Evolutionary conservation across 2,113 vertebrate genomes (phyloP), one percentile per base, ranked within the genome.

Genomic region (Tachysurus fulvidraco): DNA sequence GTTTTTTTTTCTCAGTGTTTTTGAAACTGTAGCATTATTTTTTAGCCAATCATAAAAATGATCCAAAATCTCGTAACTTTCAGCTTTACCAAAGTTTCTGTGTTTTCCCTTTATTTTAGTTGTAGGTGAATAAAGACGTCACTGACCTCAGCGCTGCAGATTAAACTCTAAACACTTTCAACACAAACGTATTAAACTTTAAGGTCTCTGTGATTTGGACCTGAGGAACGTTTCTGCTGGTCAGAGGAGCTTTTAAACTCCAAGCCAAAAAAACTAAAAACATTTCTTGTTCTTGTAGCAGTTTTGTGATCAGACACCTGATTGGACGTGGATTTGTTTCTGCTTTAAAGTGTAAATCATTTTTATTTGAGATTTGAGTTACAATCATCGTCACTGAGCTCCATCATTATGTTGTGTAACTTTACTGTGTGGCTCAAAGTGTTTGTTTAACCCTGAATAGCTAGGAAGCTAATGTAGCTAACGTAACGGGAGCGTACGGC

Each of bases 201-300:
- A n/a, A 36, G 36, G 36, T 36, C 2, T 36, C 36, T 36, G 36
- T 74, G 71, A 13, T 2, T n/a, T 80, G 78, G 57, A 81, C 57
- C 78, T 60, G 52, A 81, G 25, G 80, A 60, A 62, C 11, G 50
- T 80, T 86, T 81, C 85, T 81, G 85, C 85, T 82, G 85, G 79
- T 82, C 85, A 81, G 78, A 82, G 65, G 67, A 86, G 55, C 36
- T 73, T 80, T 80, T 80, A 11, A 41, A 59, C 78, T 41, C 77
- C 0, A 4, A 41, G 3, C 8, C 13, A 78, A 77, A 77, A 55
- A 52, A 21, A 44, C 44, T 0, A 41, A 8, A 21, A 10, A 2
- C 5, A 21, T 11, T 28, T 25, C 8, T 54, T 7, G 14, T 54
- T 78, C 46, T 28, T 17, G 0, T 9, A 19, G 74, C 25, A 8